Conservation (phyloP, 2,888 invertebrate genomes). For the Erebia epiphron region DNA sequence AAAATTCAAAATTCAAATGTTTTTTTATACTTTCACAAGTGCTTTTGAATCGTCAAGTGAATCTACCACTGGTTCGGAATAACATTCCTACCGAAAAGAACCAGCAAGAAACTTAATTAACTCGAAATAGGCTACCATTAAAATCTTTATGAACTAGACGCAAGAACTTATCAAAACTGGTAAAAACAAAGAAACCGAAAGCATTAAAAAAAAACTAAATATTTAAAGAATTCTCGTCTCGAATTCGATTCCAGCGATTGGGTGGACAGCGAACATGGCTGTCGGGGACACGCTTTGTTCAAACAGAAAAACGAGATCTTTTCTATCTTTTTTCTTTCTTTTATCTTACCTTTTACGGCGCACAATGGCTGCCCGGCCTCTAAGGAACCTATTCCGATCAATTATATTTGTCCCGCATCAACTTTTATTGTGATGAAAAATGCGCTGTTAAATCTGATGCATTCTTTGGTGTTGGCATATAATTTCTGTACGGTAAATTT, state of each 20-base stretch:
- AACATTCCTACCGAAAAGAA: no score
- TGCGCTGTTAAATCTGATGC: constrained; percentile 23
- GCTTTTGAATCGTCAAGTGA: no score
- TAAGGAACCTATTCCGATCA: constrained; percentile 72
- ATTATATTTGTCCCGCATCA: constrained; percentile 60
- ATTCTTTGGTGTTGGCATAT: constrained; percentile 2
- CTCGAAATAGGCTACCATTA: no score
- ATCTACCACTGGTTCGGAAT: no score
- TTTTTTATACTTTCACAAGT: no score
- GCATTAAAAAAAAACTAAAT: constrained; percentile 27
- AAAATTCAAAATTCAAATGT: no score
- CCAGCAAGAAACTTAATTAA: no score
- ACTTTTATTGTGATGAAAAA: constrained; percentile 27
- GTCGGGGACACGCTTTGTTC: constrained; percentile 79
- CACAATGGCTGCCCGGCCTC: constrained; percentile 76
- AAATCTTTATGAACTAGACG: not conserved
- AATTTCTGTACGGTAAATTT: no score
- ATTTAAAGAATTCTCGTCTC: constrained; percentile 38
- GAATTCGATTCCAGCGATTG: constrained; percentile 44
- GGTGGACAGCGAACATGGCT: constrained; percentile 64
- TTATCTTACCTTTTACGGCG: constrained; percentile 63
- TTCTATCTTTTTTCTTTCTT: constrained; percentile 67
- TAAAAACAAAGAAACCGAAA: constrained; percentile 3
- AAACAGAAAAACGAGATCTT: constrained; percentile 78
- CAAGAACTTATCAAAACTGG: not conserved